Conservation (phyloP, 2,797 vertebrate species). For the Molossus molossus region DNA sequence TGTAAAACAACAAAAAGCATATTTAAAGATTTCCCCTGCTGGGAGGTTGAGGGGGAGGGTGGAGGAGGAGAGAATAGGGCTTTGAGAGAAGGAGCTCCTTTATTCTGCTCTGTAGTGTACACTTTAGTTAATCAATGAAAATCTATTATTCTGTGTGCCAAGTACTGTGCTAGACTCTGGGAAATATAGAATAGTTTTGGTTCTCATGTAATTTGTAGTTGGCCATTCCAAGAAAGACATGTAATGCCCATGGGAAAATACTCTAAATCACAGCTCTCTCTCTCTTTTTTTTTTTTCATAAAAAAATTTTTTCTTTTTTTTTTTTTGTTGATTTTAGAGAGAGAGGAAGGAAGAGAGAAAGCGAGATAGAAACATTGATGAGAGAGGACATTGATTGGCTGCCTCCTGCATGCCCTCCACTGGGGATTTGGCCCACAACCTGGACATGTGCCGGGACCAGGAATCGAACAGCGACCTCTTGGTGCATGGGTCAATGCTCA, state of each 20-base stretch:
- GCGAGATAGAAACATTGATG: no score
- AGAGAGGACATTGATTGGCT: no score
- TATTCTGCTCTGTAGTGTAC: slow-evolving; percentile 20
- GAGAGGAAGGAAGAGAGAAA: no score
- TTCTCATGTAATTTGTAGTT: slow-evolving; percentile 31
- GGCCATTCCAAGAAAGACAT: background rate
- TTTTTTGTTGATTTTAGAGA: no score
- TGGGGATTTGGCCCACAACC: no score
- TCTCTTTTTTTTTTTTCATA: no score
- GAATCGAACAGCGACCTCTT: no score
- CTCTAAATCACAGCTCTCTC: background rate
- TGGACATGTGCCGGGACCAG: no score
- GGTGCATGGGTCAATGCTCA: no score
- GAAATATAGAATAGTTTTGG: background rate
- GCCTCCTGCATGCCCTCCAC: no score
- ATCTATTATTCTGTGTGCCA: background rate
- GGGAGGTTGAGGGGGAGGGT: background rate
- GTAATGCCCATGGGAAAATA: background rate
- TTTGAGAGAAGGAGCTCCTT: slow-evolving; percentile 52
- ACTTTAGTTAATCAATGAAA: slow-evolving; percentile 53
- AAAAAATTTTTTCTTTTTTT: no score
- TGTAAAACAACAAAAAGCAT: slow-evolving; percentile 80
- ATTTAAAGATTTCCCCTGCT: slow-evolving; percentile 79
- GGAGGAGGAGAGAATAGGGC: background rate
- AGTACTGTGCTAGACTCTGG: slow-evolving; percentile 28